Percentiles rank a stretch among this genome's conserved stretches.
These are phyloP conservation scores for Armadillidium nasatum DNA, from an alignment of 1,140 invertebrate species.

Conservation along the genomic window DNA sequence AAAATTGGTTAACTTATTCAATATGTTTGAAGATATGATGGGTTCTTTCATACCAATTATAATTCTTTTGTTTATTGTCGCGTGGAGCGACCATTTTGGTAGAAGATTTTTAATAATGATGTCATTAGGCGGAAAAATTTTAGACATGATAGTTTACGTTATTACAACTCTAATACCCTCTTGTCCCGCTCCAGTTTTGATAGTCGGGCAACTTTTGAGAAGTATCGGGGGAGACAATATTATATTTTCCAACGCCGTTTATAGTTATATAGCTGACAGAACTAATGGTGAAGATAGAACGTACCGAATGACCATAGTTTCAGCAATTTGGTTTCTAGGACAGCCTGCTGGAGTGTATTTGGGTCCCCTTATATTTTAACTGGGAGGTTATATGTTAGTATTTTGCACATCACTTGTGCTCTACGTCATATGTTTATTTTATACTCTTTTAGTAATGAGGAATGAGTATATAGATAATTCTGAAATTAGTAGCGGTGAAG, in stretches of 20 bases:
- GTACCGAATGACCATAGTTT: slow-evolving; percentile 17
- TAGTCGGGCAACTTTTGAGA: slow-evolving; percentile 17
- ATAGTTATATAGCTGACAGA: slow-evolving; percentile 29
- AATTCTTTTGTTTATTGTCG: slow-evolving; percentile 21
- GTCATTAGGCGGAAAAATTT: not conserved
- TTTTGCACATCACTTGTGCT: not conserved
- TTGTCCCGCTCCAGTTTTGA: slow-evolving; percentile 19
- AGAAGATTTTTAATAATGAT: slow-evolving; percentile 10
- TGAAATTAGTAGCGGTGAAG: not conserved
- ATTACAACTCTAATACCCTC: not conserved
- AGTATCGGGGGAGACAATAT: slow-evolving; percentile 18
- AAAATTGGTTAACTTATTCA: not conserved
- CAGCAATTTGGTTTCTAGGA: slow-evolving; percentile 6
- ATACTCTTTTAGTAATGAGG: slow-evolving; percentile 7
- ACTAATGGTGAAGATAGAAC: not conserved
- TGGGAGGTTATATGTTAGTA: slow-evolving; percentile 5
- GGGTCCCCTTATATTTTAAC: not conserved
- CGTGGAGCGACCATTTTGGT: slow-evolving; percentile 22
- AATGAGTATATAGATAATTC: not conserved
- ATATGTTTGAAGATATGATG: not conserved
- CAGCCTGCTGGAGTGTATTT: slow-evolving; percentile 12
- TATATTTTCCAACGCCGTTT: slow-evolving; percentile 23
- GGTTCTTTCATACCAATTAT: slow-evolving; percentile 14
- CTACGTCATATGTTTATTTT: slow-evolving; percentile 10
- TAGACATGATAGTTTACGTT: slow-evolving; percentile 4